Conservation (phyloP, 53 echinoderm and acorn worm species). For the Henricia sp. region DNA sequence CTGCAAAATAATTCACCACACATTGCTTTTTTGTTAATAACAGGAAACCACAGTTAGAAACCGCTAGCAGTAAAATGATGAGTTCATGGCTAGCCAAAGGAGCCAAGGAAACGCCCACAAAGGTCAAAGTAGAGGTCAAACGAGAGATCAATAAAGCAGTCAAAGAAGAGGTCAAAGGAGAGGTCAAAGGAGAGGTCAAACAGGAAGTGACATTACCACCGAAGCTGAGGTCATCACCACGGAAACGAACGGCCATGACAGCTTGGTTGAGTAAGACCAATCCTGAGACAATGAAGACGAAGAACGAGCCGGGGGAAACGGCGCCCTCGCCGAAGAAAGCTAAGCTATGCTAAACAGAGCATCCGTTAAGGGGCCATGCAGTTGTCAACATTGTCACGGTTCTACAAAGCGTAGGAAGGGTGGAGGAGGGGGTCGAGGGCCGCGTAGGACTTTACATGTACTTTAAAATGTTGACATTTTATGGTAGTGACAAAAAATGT, state of each 20-base stretch:
- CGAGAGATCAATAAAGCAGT: not conserved
- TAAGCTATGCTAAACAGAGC: conserved; percentile 25
- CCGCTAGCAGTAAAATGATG: conserved; percentile 80
- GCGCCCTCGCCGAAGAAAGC: conserved; percentile 55
- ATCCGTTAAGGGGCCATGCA: too few relatives aligned
- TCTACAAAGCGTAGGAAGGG: too few relatives aligned
- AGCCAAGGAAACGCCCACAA: conserved; percentile 35
- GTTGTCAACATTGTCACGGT: not conserved
- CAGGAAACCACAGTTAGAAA: conserved; percentile 63
- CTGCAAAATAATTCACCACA: too few relatives aligned
- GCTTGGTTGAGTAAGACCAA: conserved; percentile 65
- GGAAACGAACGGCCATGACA: conserved; percentile 55
- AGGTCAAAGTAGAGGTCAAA: conserved; percentile 52
- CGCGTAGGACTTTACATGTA: too few relatives aligned
- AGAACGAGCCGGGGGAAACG: conserved; percentile 8
- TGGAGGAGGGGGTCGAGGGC: too few relatives aligned
- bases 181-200: not conserved
- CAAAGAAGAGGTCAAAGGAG: conserved; percentile 13
- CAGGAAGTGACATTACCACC: conserved; percentile 15
- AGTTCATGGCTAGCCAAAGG: conserved; percentile 74
- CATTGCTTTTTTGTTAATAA: too few relatives aligned
- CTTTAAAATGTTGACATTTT: too few relatives aligned
- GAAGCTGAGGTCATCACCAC: conserved; percentile 15
- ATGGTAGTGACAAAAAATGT: too few relatives aligned
- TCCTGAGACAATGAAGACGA: conserved; percentile 19